Base-by-base conservation (phyloP, 2,888 invertebrate species). In the Plusia festucae region DNA sequence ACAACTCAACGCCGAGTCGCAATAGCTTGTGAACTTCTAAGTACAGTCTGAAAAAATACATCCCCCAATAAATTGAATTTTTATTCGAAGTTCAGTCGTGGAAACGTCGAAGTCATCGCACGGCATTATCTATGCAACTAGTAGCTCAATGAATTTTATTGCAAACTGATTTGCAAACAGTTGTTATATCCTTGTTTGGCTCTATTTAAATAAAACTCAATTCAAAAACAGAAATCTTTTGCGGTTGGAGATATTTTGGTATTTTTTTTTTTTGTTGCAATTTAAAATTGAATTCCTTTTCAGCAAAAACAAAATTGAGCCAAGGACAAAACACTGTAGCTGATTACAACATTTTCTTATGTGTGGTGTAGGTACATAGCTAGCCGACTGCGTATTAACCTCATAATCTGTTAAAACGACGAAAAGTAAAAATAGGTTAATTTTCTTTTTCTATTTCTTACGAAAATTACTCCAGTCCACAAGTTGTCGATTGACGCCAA, bases 21-120 rank as follows among this genome's bases (percentile, higher is more conserved):
- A 51, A 16, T 20, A 22, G 13, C 18, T 56, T 32, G 15, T 49
- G 51, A 11, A n/a, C 20, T 49, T 22, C 51, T 54, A 27, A 57
- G 22, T 18, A 46, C n/a, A 34, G n/a, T 53, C 22, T 34, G 32
- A 15, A 72, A 49, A 53, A 0, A 0, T 34, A 24, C 2, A 44
- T 30, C 59, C 55, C 27, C 18, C 18, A n/a, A 58, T 44, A 51
- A 30, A 51, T 58, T 32, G 34, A 55, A 46, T 64, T 75, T 65
- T 49, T 49, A 57, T 53, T 59, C 56, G 30, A 9, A 30, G 30
- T 20, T 30, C 51, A 60, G 60, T 62, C 69, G 62, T 60, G 66
- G 66, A 72, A 73, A 71, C 75, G 46, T 65, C 82, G 82, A 86
- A 82, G 84, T 78, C 84, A 73, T 63, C 70, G 65, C 44, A 64